Conservation (phyloP, 2,113 vertebrate species). For the Cyprinus carpio region DNA sequence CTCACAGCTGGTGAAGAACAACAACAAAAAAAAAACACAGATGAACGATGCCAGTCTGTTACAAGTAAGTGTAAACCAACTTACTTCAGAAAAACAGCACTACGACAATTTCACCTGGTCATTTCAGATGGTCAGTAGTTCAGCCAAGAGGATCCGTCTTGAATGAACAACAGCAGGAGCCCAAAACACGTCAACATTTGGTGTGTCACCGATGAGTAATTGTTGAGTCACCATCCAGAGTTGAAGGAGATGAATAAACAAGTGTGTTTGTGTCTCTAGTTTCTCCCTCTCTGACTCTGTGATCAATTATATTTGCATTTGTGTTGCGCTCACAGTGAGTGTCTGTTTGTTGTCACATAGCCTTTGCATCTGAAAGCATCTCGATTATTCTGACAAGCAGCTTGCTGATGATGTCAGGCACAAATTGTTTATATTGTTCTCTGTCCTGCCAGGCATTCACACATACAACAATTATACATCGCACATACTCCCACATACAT, state of each 20-base stretch:
- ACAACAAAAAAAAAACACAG: slow-evolving; percentile 36
- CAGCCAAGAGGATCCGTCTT: slow-evolving; percentile 51
- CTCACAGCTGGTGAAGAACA: slow-evolving; percentile 42
- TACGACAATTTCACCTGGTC: neutral
- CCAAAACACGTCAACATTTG: slow-evolving; percentile 63
- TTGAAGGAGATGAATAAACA: slow-evolving; percentile 50
- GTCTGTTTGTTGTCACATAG: slow-evolving; percentile 7
- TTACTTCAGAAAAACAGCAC: slow-evolving; percentile 57
- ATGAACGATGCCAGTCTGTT: neutral
- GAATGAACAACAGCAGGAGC: slow-evolving; percentile 51
- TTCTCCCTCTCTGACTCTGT: neutral
- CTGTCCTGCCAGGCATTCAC: slow-evolving; percentile 38
- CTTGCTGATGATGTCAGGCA: slow-evolving; percentile 13
- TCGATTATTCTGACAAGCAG: slow-evolving; percentile 49
- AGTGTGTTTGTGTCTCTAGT: slow-evolving; percentile 37
- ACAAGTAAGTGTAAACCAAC: neutral
- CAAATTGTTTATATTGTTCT: slow-evolving; percentile 55
- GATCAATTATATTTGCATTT: slow-evolving; percentile 27
- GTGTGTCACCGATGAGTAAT: slow-evolving; percentile 65
- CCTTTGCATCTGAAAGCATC: neutral
- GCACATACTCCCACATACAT: slow-evolving; percentile 34
- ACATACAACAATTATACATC: slow-evolving; percentile 45
- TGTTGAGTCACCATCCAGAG: slow-evolving; percentile 65
- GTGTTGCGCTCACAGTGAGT: slow-evolving; percentile 2
- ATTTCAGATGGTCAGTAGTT: neutral